phyloP scores from a whole-genome alignment of 1,140 invertebrate species.

The Drosophila mauritiana region DNA sequence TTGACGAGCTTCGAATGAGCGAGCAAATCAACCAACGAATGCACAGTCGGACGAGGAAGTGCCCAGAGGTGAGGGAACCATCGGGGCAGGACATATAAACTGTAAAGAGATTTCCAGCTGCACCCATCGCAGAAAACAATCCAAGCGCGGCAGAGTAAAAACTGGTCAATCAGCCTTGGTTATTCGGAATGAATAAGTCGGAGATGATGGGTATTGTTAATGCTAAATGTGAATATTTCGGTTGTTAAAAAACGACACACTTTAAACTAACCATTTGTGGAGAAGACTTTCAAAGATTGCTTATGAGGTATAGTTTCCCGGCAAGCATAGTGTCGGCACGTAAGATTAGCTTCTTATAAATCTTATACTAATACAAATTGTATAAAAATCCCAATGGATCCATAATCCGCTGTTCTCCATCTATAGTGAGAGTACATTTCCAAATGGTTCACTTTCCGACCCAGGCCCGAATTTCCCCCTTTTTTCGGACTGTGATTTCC shows the following conservation, averaged over 20 bases:
- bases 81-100: constrained; percentile 36
- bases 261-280: too few relatives aligned
- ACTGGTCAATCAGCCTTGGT: background rate
- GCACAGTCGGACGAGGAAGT: constrained; percentile 18
- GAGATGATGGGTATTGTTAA: too few relatives aligned
- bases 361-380: too few relatives aligned
- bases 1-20: constrained; percentile 49
- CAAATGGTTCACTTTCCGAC: constrained; percentile 13
- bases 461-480: constrained; percentile 28
- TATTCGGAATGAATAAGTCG: too few relatives aligned
- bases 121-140: constrained; percentile 23
- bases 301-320: too few relatives aligned
- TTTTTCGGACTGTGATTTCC: constrained; percentile 71
- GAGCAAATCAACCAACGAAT: constrained; percentile 29
- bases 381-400: too few relatives aligned
- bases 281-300: too few relatives aligned
- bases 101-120: constrained; percentile 47
- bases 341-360: too few relatives aligned
- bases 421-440: constrained; percentile 4
- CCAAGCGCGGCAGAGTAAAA: constrained; percentile 8
- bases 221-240: too few relatives aligned
- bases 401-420: background rate
- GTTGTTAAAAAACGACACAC: too few relatives aligned
- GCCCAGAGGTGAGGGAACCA: background rate
- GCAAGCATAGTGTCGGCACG: too few relatives aligned